Base-by-base conservation (phyloP, 2,888 invertebrate species). In the Agrotis puta region DNA sequence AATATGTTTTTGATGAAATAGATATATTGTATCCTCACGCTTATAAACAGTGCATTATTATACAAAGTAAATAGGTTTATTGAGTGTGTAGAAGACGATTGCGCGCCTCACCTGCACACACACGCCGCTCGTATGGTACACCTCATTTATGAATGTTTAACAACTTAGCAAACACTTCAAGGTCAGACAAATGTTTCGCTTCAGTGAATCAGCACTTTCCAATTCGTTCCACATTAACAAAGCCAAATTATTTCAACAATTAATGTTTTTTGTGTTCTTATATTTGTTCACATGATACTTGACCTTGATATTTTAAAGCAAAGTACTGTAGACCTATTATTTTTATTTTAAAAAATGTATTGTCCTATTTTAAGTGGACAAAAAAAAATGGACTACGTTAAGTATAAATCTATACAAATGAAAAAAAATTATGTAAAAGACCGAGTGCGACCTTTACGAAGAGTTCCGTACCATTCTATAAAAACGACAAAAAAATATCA, bases 121-220 rank as follows among this genome's bases (percentile, higher is more conserved):
- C n/a, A 48, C 45, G 18, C 47, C 50, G 13, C 22, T 48, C 24
- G 27, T 43, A 45, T 18, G 39, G 22, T 59, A 62, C 51, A 33
- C 45, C 4, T 48, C 13, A 47, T 43, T 39, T 51, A 75, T 58
- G 43, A n/a, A 59, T 66, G 56, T 51, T 33, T 45, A 48, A 53
- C 51, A 27, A 43, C 18, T 58, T 80, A n/a, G 50, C 47, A 59
- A 54, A 54, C 51, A 69, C 68, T 57, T 24, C 81, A 72, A 83
- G 82, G 85, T 68, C 83, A 61, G 58, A 53, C 70, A 48, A 57
- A 66, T 70, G 79, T 82, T 75, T 58, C 68, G 64, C 72, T 53
- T 79, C 72, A 70, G 68, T 82, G 72, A 84, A 68, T 75, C 67
- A 48, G 72, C 75, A 75, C 74, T 72, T 81, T 83, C 81, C n/a